phyloP scores from a whole-genome alignment of 2,113 vertebrate genomes.

The Micronycteris hirsuta region DNA sequence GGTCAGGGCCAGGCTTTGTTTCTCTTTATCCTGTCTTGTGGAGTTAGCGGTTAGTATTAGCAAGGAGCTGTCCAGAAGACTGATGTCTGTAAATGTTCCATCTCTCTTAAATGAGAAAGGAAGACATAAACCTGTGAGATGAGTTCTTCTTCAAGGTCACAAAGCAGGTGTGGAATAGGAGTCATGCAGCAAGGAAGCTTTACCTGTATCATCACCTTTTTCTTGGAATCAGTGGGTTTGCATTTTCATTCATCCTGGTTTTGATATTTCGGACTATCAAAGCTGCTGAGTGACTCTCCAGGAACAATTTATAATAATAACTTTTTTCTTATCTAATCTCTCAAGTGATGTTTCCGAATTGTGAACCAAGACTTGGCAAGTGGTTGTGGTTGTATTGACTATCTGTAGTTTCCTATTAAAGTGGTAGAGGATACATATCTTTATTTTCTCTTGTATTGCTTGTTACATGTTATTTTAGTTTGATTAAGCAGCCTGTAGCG shows the following conservation, averaged over 20 bases:
- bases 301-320: constrained; percentile 26
- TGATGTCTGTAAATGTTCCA: neutral
- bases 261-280: constrained; percentile 20
- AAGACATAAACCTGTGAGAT: neutral
- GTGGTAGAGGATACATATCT: neutral
- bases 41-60: neutral
- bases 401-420: neutral
- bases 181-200: neutral
- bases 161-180: neutral
- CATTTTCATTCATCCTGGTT: neutral
- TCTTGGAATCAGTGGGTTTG: neutral
- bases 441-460: neutral
- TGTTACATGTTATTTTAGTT: neutral
- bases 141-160: neutral
- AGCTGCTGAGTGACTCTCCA: constrained; percentile 10
- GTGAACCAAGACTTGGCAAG: neutral
- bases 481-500: neutral
- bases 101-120: constrained; percentile 7
- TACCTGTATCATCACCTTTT: neutral
- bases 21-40: neutral
- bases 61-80: neutral
- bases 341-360: neutral
- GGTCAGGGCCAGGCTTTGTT: neutral
- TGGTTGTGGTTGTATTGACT: neutral
- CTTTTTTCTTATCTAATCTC: constrained; percentile 28